Conservation (phyloP, 2,113 vertebrate genomes). For the Arizona elegans region DNA sequence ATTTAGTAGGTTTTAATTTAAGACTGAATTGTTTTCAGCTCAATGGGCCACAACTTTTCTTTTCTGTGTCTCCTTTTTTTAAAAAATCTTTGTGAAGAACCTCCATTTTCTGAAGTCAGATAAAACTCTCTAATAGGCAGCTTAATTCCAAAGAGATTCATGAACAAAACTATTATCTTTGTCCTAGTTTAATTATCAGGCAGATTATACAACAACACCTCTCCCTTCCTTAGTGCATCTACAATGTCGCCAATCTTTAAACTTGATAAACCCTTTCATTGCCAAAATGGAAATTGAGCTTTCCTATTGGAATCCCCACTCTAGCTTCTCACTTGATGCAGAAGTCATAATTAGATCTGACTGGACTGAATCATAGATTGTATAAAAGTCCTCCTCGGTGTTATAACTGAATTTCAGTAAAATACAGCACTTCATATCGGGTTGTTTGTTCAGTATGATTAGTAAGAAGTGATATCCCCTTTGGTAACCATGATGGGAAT, state of each 20-base stretch:
- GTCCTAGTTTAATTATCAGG: background rate
- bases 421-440: background rate
- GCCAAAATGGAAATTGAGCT: background rate
- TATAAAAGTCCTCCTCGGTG: background rate
- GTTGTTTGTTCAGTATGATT: background rate
- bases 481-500: background rate
- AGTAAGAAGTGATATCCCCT: background rate
- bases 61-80: background rate
- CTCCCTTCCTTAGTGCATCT: background rate
- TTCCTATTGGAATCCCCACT: background rate
- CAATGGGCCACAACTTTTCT: background rate
- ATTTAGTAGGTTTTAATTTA: background rate
- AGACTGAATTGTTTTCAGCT: background rate
- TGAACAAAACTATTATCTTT: background rate
- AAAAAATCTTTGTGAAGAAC: background rate
- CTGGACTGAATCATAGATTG: background rate
- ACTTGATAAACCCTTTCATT: background rate
- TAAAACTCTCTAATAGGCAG: background rate
- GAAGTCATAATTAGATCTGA: background rate
- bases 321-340: background rate
- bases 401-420: background rate
- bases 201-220: background rate
- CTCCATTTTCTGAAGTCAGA: background rate
- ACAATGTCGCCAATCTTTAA: background rate
- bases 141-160: background rate